phyloP scores from a whole-genome alignment of 2,888 invertebrate genomes.

The Drosophila prostipennis region DNA sequence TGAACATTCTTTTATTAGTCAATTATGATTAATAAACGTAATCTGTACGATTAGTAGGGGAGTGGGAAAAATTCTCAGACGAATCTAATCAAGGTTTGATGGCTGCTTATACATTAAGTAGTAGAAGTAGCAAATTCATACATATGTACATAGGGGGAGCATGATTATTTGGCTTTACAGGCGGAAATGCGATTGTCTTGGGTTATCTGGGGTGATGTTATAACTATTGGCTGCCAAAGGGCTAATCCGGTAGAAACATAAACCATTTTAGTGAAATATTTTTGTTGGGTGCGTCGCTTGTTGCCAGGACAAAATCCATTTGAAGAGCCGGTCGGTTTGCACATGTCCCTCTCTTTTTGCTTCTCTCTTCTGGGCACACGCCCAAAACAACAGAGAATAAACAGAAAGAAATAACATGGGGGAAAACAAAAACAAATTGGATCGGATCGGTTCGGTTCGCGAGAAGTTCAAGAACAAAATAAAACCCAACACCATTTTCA shows the following conservation, averaged over 20 bases:
- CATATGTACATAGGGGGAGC: background rate
- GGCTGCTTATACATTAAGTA: background rate
- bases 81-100: slow-evolving; percentile 24
- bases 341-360: slow-evolving; percentile 18
- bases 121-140: background rate
- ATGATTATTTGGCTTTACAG: background rate
- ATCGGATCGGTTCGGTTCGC: slow-evolving; percentile 36
- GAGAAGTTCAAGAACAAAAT: slow-evolving; percentile 49
- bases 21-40: slow-evolving; percentile 32
- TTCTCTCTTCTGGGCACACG: slow-evolving; percentile 40
- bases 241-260: slow-evolving; percentile 1
- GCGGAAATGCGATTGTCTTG: background rate
- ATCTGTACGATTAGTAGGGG: slow-evolving; percentile 18
- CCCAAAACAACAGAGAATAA: slow-evolving; percentile 41
- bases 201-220: background rate
- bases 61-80: slow-evolving; percentile 9
- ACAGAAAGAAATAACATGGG: slow-evolving; percentile 18
- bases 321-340: slow-evolving; percentile 19
- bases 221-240: slow-evolving; percentile 5
- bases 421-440: slow-evolving; percentile 32
- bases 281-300: slow-evolving; percentile 30
- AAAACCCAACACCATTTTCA: slow-evolving; percentile 28
- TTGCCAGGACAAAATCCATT: slow-evolving; percentile 38
- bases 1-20: slow-evolving; percentile 18
- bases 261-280: slow-evolving; percentile 6